phyloP scores from a whole-genome alignment of 2,797 vertebrate genomes.

The Mionectes olivaceus region DNA sequence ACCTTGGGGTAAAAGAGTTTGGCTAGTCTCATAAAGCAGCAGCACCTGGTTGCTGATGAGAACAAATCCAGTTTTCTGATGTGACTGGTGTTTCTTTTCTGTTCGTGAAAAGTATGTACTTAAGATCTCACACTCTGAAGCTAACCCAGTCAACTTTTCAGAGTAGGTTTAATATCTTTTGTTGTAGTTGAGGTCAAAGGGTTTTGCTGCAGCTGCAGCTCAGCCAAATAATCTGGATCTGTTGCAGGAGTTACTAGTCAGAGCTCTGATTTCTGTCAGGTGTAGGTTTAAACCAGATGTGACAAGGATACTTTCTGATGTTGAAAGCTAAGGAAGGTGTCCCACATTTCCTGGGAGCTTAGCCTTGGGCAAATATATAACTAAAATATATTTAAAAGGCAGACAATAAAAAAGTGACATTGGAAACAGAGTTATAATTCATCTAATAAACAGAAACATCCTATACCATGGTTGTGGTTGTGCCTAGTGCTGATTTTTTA shows the following conservation, averaged over 20 bases:
- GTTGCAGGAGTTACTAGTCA: conserved; percentile 57
- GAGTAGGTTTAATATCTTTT: conserved; percentile 49
- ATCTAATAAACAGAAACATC: conserved; percentile 34
- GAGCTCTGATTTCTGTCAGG: conserved; percentile 64
- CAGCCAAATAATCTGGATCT: conserved; percentile 49
- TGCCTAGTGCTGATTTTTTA: conserved; percentile 48
- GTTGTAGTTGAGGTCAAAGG: conserved; percentile 59
- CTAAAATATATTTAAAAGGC: conserved; percentile 26
- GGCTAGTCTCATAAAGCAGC: neutral
- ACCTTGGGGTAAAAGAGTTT: neutral
- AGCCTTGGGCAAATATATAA: neutral
- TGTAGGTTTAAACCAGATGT: conserved; percentile 60
- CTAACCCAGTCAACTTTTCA: conserved; percentile 27
- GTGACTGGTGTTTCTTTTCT: conserved; percentile 18
- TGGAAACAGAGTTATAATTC: conserved; percentile 11
- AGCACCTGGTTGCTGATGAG: conserved; percentile 2
- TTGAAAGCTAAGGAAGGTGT: conserved; percentile 52
- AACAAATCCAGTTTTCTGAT: conserved; percentile 32
- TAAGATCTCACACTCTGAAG: conserved; percentile 24
- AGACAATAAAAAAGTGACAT: conserved; percentile 28
- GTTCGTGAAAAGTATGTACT: conserved; percentile 9
- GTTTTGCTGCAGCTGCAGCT: conserved; percentile 55
- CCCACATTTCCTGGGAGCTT: conserved; percentile 66
- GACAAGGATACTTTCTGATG: conserved; percentile 48
- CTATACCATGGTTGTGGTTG: neutral